phyloP scores from a whole-genome alignment of 2,113 vertebrate genomes.

The Recurvirostra avosetta region DNA sequence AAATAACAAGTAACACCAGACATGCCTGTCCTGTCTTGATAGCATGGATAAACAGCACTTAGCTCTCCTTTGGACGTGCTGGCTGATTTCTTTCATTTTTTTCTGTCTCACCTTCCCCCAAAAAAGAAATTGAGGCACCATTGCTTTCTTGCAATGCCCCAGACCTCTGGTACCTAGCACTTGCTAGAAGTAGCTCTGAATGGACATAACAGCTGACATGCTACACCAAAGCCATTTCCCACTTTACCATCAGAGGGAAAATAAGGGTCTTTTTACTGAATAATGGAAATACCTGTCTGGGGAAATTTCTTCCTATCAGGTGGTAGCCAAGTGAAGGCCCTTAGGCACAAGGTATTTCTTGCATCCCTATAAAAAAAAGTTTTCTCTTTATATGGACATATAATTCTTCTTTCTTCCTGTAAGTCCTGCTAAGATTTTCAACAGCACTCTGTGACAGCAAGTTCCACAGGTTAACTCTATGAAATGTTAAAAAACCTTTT shows the following conservation, averaged over 20 bases:
- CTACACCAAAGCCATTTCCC: background rate
- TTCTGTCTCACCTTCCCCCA: background rate
- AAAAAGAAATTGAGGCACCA: background rate
- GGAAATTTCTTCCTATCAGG: background rate
- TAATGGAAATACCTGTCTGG: background rate
- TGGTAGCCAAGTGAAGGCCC: background rate
- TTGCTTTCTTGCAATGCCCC: background rate
- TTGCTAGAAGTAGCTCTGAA: background rate
- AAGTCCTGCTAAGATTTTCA: background rate
- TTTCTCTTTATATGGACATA: background rate
- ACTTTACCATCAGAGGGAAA: background rate
- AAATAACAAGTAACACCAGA: background rate
- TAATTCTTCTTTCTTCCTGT: background rate
- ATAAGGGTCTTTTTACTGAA: background rate
- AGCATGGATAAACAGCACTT: background rate
- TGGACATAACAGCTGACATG: background rate
- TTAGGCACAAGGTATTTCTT: background rate
- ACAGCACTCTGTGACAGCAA: background rate
- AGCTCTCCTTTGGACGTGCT: background rate
- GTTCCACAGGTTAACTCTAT: background rate
- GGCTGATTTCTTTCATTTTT: background rate
- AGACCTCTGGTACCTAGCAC: background rate
- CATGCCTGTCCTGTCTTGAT: background rate
- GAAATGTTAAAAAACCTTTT: background rate
- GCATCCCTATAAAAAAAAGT: background rate